Conservation (phyloP, 2,113 vertebrate species). For the Chloebia gouldiae region DNA sequence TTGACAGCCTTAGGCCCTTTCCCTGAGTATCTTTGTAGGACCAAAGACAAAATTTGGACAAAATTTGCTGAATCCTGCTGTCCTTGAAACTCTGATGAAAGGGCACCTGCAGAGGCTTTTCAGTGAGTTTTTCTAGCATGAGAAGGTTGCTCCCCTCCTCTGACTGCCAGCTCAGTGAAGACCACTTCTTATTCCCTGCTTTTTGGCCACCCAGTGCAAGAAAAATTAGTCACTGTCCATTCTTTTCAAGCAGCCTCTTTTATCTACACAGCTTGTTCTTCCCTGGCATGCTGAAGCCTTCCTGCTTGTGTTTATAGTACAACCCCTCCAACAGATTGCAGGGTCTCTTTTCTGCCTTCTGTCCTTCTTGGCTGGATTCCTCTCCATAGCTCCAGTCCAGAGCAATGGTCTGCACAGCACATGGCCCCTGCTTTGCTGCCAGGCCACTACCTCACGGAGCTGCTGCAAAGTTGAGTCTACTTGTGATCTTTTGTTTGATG, state of each 20-base stretch:
- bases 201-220: not conserved
- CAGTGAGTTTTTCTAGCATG: not conserved
- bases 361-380: conserved; percentile 57
- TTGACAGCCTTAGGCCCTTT: not conserved
- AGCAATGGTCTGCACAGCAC: conserved; percentile 42
- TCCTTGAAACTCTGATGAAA: not conserved
- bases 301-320: conserved; percentile 51
- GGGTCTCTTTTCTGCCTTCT: conserved; percentile 60
- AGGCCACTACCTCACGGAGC: not conserved
- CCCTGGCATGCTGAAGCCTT: conserved; percentile 31
- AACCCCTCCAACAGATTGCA: conserved; percentile 53
- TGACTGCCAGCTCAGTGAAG: not conserved
- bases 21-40: not conserved
- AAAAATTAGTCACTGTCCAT: not conserved
- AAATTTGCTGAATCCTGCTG: not conserved
- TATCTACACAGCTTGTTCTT: conserved; percentile 40
- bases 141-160: not conserved
- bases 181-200: not conserved
- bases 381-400: conserved; percentile 40
- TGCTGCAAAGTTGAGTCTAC: not conserved
- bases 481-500: not conserved
- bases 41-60: not conserved
- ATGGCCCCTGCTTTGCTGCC: not conserved
- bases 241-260: conserved; percentile 29
- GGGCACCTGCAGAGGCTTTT: not conserved